A percentile compares a stretch with the other conserved stretches of the same genome.
phyloP scores from a whole-genome alignment of 2,888 invertebrate species.

The Megalurothrips usitatus region DNA sequence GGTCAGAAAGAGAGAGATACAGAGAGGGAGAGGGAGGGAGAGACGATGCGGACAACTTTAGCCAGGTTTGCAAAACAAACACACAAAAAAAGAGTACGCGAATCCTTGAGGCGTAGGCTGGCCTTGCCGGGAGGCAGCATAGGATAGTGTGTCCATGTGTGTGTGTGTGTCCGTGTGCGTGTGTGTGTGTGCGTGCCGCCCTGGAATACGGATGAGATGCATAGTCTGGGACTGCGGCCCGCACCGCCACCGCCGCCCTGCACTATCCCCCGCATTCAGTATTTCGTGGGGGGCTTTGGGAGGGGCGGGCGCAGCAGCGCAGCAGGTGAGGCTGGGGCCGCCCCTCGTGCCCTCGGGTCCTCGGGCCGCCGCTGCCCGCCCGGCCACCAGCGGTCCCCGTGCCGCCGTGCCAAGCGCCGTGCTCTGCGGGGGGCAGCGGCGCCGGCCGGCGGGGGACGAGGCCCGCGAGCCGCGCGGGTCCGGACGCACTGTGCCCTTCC shows the following conservation, averaged over 20 bases:
- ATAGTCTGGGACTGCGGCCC: background rate
- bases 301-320: background rate
- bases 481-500: too few species aligned
- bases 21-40: too few species aligned
- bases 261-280: background rate
- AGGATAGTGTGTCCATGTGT: too few species aligned
- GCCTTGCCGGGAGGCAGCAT: background rate
- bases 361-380: too few species aligned
- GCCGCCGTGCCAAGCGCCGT: too few species aligned
- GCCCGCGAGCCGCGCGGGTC: too few species aligned
- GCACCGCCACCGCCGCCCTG: background rate
- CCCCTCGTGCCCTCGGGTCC: too few species aligned
- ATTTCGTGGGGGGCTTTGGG: background rate
- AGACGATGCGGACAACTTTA: background rate
- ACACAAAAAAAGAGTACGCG: too few species aligned
- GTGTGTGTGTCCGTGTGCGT: too few species aligned
- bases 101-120: background rate
- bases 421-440: background rate
- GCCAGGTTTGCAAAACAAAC: background rate
- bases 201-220: background rate
- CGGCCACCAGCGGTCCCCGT: too few species aligned
- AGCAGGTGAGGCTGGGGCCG: background rate
- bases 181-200: too few species aligned
- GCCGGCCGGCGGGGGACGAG: background rate
- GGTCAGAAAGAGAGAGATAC: too few species aligned